These are phyloP conservation scores for Ichneumoninae sp. DNA, from an alignment of 2,888 invertebrate species.

Conservation along the genomic window DNA sequence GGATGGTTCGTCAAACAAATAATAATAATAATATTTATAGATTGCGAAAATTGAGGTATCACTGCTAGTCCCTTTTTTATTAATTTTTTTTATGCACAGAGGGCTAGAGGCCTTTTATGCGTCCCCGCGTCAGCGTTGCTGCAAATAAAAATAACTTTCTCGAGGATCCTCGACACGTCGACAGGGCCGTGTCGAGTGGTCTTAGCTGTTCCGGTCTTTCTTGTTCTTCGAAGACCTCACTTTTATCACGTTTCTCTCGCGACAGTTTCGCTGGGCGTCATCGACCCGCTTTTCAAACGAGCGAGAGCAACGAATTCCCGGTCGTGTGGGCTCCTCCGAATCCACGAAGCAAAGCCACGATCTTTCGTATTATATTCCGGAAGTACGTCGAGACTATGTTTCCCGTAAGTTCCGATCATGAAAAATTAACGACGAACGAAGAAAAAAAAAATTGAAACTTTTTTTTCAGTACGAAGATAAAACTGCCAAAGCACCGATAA, in stretches of 20 bases:
- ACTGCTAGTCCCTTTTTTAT: neutral
- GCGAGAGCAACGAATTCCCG: slow-evolving; percentile 74
- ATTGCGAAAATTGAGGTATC: neutral
- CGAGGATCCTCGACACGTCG: slow-evolving; percentile 16
- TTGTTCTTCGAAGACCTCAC: slow-evolving; percentile 8
- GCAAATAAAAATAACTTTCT: slow-evolving; percentile 38
- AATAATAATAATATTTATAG: neutral
- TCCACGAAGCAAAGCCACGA: slow-evolving; percentile 77
- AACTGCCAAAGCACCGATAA: slow-evolving; percentile 76
- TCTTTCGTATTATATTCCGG: slow-evolving; percentile 79
- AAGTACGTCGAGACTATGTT: slow-evolving; percentile 78
- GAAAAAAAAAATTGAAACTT: neutral
- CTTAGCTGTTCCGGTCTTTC: slow-evolving; percentile 20
- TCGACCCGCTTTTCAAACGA: slow-evolving; percentile 74
- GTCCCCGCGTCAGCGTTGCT: neutral
- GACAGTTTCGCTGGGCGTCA: slow-evolving; percentile 78
- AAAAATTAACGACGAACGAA: neutral
- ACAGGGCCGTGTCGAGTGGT: slow-evolving; percentile 44
- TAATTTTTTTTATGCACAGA: neutral
- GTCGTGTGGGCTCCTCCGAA: slow-evolving; percentile 80
- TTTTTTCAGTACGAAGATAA: slow-evolving; percentile 80
- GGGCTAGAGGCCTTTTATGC: neutral
- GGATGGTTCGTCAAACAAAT: slow-evolving; percentile 74
- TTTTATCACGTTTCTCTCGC: slow-evolving; percentile 15
- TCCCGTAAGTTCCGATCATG: slow-evolving; percentile 73